phyloP scores from a whole-genome alignment of 1,140 invertebrate species.

The Samia ricini region DNA sequence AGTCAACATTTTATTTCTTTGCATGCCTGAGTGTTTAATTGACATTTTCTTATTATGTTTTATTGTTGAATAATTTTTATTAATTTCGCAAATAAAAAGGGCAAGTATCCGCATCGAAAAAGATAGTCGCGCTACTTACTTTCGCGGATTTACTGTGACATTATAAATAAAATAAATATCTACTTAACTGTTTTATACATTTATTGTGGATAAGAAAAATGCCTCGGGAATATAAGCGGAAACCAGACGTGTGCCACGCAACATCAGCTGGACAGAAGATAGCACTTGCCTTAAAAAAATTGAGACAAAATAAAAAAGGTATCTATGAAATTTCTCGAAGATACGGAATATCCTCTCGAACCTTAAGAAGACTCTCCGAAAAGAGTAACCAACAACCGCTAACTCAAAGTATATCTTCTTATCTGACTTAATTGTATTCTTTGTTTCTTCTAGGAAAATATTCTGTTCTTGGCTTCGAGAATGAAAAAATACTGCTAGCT shows the following conservation, averaged over 20 bases:
- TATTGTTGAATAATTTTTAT: too few relatives aligned
- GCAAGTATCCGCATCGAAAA: too few relatives aligned
- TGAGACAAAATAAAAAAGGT: background rate
- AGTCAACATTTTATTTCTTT: too few relatives aligned
- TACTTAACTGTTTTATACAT: too few relatives aligned
- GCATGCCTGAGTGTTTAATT: too few relatives aligned
- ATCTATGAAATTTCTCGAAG: background rate
- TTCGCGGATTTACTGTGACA: too few relatives aligned
- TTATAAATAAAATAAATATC: too few relatives aligned
- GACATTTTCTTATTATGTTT: too few relatives aligned
- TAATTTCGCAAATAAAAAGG: too few relatives aligned
- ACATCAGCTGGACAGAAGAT: background rate
- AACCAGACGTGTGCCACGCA: background rate
- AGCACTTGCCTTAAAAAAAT: background rate
- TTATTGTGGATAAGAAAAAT: background rate
- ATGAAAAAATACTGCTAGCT: slow-evolving; percentile 23
- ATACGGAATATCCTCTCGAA: background rate
- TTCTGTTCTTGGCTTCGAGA: slow-evolving; percentile 19
- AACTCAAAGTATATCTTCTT: background rate
- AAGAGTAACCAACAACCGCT: background rate
- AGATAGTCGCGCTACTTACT: too few relatives aligned
- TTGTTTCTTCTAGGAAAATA: background rate
- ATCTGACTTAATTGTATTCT: background rate
- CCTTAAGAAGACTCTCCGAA: background rate
- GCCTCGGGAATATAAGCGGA: background rate